Conservation (phyloP, 2,797 vertebrate genomes). For the Menidia menidia region DNA sequence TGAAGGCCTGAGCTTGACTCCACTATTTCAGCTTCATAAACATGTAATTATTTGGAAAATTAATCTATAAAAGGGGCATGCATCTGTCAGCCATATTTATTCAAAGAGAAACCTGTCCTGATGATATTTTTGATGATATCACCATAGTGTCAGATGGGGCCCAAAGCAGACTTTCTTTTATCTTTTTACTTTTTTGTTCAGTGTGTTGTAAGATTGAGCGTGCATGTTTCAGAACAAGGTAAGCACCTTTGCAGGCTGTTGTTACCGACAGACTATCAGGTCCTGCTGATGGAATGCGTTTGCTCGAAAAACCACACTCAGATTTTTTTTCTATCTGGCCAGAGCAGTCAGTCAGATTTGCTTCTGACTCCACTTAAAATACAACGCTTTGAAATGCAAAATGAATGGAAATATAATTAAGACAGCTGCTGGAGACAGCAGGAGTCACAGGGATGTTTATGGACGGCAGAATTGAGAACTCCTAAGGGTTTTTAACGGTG, state of each 20-base stretch:
- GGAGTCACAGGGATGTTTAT: conserved; percentile 33
- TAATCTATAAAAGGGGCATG: background rate
- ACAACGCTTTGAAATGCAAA: conserved; percentile 49
- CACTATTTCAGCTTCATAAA: too few species aligned
- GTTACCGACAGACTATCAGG: conserved; percentile 14
- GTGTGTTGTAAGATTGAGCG: background rate
- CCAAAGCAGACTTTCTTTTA: background rate
- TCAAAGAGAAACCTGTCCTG: background rate
- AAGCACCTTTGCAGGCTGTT: background rate
- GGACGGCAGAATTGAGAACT: conserved; percentile 39
- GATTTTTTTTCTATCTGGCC: conserved; percentile 28
- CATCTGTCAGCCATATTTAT: conserved; percentile 1
- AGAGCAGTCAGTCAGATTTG: conserved; percentile 26
- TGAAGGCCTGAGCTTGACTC: too few species aligned
- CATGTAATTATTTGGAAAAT: too few species aligned
- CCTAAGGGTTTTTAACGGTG: conserved; percentile 39
- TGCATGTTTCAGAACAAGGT: background rate
- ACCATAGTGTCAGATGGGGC: background rate
- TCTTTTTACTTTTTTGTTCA: background rate
- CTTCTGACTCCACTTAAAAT: conserved; percentile 41
- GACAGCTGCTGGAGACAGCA: conserved; percentile 28
- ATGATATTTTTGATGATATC: background rate
- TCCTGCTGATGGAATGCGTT: conserved; percentile 21
- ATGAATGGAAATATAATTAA: conserved; percentile 11
- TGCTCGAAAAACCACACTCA: conserved; percentile 23